Evolutionary conservation across 2,888 invertebrate species (phyloP).

Genomic region (Chorisops tibialis): DNA sequence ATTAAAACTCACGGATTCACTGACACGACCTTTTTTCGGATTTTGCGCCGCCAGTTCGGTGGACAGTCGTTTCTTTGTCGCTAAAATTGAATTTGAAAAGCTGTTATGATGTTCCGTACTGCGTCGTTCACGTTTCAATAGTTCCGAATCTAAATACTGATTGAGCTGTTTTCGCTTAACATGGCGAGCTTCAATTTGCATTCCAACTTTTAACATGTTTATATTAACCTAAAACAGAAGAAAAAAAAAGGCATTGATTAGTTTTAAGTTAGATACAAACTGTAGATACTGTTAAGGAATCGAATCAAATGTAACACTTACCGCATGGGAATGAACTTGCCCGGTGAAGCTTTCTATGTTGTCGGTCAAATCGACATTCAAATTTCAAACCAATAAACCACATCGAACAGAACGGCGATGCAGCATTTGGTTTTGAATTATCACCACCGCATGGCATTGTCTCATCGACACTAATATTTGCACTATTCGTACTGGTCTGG

Average conservation of each 20-base stretch:
- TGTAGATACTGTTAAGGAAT: too few species aligned
- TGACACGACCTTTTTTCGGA: constrained; percentile 38
- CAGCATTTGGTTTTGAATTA: constrained; percentile 35
- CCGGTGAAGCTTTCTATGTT: constrained; percentile 91
- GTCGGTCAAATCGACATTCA: constrained; percentile 89
- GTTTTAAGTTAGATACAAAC: constrained; percentile 4
- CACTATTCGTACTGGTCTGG: neutral
- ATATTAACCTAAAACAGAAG: constrained; percentile 54
- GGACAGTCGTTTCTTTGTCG: constrained; percentile 49
- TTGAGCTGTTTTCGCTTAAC: constrained; percentile 76
- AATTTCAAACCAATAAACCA: constrained; percentile 96
- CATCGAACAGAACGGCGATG: constrained; percentile 69
- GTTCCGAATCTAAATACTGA: constrained; percentile 67
- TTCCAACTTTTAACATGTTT: constrained; percentile 66
- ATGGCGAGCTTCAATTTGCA: constrained; percentile 81
- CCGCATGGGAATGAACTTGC: constrained; percentile 75
- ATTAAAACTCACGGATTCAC: constrained; percentile 47
- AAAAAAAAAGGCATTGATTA: constrained; percentile 21
- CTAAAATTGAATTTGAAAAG: constrained; percentile 47
- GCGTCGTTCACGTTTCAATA: constrained; percentile 69
- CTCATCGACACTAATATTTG: neutral
- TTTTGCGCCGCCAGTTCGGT: constrained; percentile 40
- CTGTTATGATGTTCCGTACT: constrained; percentile 54
- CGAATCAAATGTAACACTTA: constrained; percentile 51
- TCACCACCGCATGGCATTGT: constrained; percentile 33